A percentile compares a stretch with the other conserved stretches of the same genome.
Evolutionary conservation across 2,888 invertebrate genomes (phyloP).

Genomic region (Pteria penguin): DNA sequence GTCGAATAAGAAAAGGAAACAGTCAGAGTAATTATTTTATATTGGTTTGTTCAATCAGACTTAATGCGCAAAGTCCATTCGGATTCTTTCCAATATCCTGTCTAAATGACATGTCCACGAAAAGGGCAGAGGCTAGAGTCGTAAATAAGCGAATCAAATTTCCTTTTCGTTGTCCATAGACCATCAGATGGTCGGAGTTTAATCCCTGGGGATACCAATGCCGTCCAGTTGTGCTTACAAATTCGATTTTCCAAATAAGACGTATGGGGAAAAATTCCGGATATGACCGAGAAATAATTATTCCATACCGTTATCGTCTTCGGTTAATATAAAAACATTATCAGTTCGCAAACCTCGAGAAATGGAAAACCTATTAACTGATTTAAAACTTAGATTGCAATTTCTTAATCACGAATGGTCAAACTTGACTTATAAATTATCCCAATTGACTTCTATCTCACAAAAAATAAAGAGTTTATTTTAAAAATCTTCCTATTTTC

Average conservation of each 20-base stretch:
- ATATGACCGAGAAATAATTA: slow-evolving; percentile 25
- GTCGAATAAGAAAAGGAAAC: too few relatives aligned
- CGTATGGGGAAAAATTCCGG: slow-evolving; percentile 7
- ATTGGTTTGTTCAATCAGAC: neutral
- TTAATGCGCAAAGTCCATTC: neutral
- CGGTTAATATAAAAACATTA: slow-evolving; percentile 1
- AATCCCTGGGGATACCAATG: slow-evolving; percentile 8
- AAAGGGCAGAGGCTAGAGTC: neutral
- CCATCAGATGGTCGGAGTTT: neutral
- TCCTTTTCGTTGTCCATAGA: neutral
- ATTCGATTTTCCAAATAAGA: slow-evolving; percentile 27
- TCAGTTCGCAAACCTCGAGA: neutral
- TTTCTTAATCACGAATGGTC: too few relatives aligned
- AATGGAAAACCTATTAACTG: too few relatives aligned
- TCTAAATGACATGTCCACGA: slow-evolving; percentile 17
- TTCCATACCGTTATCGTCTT: slow-evolving; percentile 6
- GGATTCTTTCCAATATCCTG: neutral
- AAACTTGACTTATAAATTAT: too few relatives aligned
- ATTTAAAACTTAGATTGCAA: too few relatives aligned
- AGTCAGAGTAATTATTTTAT: neutral
- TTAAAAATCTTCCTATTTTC: too few relatives aligned
- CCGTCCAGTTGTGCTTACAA: slow-evolving; percentile 9
- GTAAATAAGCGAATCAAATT: slow-evolving; percentile 33
- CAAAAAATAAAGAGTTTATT: too few relatives aligned
- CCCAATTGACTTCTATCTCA: too few relatives aligned